A percentile compares a stretch with the other conserved stretches of the same genome.
These are phyloP conservation scores for Rhadina sibilatrix DNA, from an alignment of 2,113 vertebrate species.

Conservation along the genomic window DNA sequence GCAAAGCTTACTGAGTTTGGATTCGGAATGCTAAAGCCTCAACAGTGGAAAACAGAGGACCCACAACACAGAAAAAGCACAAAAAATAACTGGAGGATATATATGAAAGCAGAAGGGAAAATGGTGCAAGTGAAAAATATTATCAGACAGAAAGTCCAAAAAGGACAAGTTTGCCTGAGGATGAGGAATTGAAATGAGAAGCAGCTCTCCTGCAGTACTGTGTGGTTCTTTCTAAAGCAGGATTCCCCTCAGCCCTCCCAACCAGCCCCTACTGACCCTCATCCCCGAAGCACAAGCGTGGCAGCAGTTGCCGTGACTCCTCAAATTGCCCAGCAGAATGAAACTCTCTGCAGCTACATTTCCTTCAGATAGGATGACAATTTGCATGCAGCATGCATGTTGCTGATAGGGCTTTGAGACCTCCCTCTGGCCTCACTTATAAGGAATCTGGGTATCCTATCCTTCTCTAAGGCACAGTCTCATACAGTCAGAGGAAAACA, in stretches of 20 bases:
- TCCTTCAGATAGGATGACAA: not conserved
- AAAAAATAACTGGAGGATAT: not conserved
- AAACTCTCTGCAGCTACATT: not conserved
- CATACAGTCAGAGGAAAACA: not conserved
- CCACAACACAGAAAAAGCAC: not conserved
- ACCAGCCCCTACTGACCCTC: not conserved
- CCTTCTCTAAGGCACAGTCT: not conserved
- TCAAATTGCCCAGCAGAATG: not conserved
- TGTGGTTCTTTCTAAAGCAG: not conserved
- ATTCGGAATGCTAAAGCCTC: slow-evolving; percentile 16
- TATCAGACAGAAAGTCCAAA: not conserved
- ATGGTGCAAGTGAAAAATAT: not conserved
- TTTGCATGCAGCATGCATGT: accelerated
- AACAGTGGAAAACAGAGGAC: not conserved
- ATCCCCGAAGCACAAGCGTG: accelerated
- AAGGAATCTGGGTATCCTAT: not conserved
- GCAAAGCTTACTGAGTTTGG: not conserved
- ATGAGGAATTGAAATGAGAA: not conserved
- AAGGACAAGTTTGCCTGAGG: not conserved
- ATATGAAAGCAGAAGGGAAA: not conserved
- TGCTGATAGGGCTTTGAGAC: not conserved
- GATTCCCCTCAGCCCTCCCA: not conserved
- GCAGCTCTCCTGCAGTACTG: not conserved
- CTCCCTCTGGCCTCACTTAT: not conserved
- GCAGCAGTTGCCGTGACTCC: not conserved